Conservation (phyloP, 2,888 invertebrate species). For the Plagiodera versicolora region DNA sequence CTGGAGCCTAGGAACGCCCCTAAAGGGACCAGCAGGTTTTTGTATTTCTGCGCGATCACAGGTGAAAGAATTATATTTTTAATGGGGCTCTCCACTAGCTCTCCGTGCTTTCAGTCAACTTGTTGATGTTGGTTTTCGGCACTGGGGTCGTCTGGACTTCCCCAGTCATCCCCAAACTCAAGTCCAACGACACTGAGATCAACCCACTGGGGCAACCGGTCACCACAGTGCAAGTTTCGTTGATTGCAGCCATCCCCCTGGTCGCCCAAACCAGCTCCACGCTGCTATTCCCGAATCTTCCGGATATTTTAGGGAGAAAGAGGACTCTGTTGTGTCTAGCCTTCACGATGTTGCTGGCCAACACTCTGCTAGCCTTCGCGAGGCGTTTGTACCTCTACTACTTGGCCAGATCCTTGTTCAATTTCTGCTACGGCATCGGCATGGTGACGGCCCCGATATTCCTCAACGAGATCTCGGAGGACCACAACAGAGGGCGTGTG, state of each 20-base stretch:
- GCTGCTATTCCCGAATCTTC: constrained; percentile 17
- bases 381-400: constrained; percentile 42
- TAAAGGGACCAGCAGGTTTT: not conserved
- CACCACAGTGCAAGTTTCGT: not conserved
- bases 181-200: constrained; percentile 12
- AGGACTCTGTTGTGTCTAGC: constrained; percentile 65
- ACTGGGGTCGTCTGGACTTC: constrained; percentile 53
- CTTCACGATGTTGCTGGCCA: constrained; percentile 63
- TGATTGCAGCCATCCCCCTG: not conserved
- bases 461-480: constrained; percentile 66
- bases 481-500: constrained; percentile 67
- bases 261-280: constrained; percentile 28
- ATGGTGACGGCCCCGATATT: constrained; percentile 71
- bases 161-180: constrained; percentile 18
- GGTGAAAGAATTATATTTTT: not conserved
- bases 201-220: constrained; percentile 47
- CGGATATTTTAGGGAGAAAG: constrained; percentile 60
- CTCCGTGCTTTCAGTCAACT: constrained; percentile 46
- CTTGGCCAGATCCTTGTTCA: constrained; percentile 49
- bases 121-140: constrained; percentile 52
- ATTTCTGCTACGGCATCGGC: not conserved
- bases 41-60: not conserved
- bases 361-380: constrained; percentile 21
- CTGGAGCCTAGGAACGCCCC: not conserved
- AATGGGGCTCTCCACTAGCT: no score